Conservation (phyloP, 2,797 vertebrate genomes). For the Catamblyrhynchus diadema region DNA sequence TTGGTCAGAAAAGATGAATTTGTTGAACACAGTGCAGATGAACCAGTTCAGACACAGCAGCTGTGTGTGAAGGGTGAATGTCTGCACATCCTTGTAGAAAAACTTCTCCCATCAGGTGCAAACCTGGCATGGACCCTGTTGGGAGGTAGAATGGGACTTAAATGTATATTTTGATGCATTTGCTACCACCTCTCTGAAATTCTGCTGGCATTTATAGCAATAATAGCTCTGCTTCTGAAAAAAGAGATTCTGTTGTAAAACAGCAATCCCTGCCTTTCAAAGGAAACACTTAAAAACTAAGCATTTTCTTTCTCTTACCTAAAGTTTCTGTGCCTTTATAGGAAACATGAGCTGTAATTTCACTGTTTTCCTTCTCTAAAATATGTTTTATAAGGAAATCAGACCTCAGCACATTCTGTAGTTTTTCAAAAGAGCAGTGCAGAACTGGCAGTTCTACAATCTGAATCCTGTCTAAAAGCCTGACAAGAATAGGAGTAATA, state of each 20-base stretch:
- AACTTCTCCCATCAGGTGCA: neutral
- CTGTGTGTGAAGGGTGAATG: neutral
- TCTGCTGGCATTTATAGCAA: neutral
- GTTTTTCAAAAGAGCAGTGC: neutral
- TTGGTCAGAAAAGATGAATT: neutral
- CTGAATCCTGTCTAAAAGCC: conserved; percentile 3
- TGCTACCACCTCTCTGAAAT: neutral
- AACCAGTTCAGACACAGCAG: neutral
- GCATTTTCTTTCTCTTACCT: neutral
- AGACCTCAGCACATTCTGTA: neutral
- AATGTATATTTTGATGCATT: neutral
- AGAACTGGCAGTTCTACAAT: conserved; percentile 27
- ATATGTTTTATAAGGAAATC: neutral
- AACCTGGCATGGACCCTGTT: neutral
- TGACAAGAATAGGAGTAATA: conserved; percentile 39
- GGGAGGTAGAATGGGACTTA: neutral
- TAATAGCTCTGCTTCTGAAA: neutral
- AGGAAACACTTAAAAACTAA: neutral
- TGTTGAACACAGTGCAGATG: neutral
- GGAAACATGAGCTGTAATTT: neutral
- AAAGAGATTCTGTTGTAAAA: neutral
- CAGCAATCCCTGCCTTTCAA: neutral
- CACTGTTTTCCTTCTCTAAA: conserved; percentile 4
- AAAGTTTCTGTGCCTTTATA: neutral
- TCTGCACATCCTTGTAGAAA: neutral